Evolutionary conservation across 2,888 invertebrate genomes (phyloP).

Genomic region (Ormyrus nitidulus): DNA sequence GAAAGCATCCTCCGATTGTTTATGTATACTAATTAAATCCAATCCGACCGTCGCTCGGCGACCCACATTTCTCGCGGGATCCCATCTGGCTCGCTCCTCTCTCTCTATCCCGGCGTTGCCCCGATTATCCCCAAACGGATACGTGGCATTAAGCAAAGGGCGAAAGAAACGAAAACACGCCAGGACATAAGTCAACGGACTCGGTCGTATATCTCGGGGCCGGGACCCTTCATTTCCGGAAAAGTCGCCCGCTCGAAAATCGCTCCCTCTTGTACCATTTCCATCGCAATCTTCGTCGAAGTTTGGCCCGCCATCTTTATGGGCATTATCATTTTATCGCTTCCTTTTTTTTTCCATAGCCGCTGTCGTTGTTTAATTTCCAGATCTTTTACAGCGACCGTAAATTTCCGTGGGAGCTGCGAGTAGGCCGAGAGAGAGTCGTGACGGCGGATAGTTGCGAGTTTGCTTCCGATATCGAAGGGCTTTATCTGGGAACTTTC

Average conservation of each 20-base stretch:
- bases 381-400: not conserved
- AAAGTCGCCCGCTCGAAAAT: constrained; percentile 50
- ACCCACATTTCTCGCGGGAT: no score
- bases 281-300: constrained; percentile 50
- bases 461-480: not conserved
- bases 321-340: constrained; percentile 50
- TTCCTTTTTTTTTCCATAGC: not conserved
- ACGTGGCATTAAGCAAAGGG: no score
- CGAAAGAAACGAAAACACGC: not conserved
- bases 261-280: constrained; percentile 53
- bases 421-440: not conserved
- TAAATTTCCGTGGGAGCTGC: not conserved
- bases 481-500: not conserved
- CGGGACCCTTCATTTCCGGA: constrained; percentile 53
- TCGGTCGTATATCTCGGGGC: constrained; percentile 44
- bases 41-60: no score
- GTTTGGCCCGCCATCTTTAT: constrained; percentile 19
- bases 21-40: no score
- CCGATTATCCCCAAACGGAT: no score
- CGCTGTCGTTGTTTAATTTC: constrained; percentile 6
- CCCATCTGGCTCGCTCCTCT: no score
- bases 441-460: no score
- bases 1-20: no score
- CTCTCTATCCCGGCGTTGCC: no score
- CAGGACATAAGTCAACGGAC: constrained; percentile 54